Base-by-base conservation (phyloP, 1,140 invertebrate genomes). In the Sycobia sp. region DNA sequence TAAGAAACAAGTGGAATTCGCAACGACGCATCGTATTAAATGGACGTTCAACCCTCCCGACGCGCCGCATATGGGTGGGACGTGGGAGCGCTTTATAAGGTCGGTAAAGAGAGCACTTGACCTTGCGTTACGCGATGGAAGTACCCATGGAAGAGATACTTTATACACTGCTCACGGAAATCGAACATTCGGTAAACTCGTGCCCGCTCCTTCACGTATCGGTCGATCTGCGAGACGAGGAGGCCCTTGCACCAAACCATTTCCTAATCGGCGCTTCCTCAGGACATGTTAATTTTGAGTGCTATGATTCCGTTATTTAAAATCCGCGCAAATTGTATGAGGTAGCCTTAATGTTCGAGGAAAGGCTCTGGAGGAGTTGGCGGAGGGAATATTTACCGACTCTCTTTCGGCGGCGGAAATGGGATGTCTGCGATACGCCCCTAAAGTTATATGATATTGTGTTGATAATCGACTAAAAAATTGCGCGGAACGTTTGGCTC, bases 191-290 rank as follows among this genome's bases (percentile, higher is more conserved):
- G n/a, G n/a, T n/a, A n/a, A n/a, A n/a, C n/a, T n/a, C n/a, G n/a
- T n/a, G n/a, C n/a, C n/a, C n/a, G n/a, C n/a, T n/a, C n/a, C n/a
- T n/a, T n/a, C n/a, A 50, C 13, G 49, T 74, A 2, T 65, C 67
- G 0, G 32, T 60, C 10, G 67, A 69, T 20, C 46, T 50, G n/a
- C 22, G 32, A n/a, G 68, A 71, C 27, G 20, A 62, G 4, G 53
- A 51, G 16, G 44, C 51, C 0, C 43, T 73, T 4, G 68, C 72
- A 4, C 71, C 73, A 10, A 73, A 67, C 20, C 73, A 77, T 65
- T 74, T 76, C 29, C 32, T 77, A 1, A 68, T 74, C 16, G 71
- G 72, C 8, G 8, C 53, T 1, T 60, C 59, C 13, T 58, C 47
- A 16, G 60, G 39, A 25, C 2, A 32, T 1, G 7, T 53, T 9